Conservation (phyloP, 2,113 vertebrate species). For the Vombatus ursinus region DNA sequence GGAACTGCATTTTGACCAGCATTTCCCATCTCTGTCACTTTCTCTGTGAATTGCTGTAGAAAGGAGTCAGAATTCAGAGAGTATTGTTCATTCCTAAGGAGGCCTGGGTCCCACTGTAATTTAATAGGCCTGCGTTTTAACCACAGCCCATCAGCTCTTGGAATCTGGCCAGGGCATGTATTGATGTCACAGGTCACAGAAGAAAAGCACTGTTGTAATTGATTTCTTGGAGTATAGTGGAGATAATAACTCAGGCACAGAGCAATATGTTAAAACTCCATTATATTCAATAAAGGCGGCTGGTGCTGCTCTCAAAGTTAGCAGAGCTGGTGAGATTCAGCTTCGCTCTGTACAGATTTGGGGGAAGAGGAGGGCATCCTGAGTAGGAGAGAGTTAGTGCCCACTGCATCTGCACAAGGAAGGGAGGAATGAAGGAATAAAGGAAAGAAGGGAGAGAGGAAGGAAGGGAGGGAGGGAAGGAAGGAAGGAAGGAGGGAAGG, state of each 20-base stretch:
- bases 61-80: constrained; percentile 82
- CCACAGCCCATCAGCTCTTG: constrained; percentile 83
- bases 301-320: constrained; percentile 81
- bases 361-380: background rate
- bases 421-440: too few relatives aligned
- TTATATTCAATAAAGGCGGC: constrained; percentile 83
- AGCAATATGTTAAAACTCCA: constrained; percentile 85
- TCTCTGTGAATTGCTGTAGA: constrained; percentile 83
- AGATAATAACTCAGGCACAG: constrained; percentile 82
- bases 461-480: too few relatives aligned
- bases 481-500: background rate
- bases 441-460: too few relatives aligned
- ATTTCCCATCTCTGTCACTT: constrained; percentile 81
- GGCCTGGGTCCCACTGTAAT: constrained; percentile 82
- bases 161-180: constrained; percentile 81
- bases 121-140: constrained; percentile 77
- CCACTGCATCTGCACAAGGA: background rate
- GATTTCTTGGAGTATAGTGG: constrained; percentile 81
- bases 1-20: constrained; percentile 82
- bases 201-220: constrained; percentile 83
- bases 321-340: constrained; percentile 73
- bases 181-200: constrained; percentile 84
- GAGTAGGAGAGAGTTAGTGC: background rate
- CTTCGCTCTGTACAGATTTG: constrained; percentile 59
- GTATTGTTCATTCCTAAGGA: constrained; percentile 85